Base-by-base conservation (phyloP, 2,888 invertebrate genomes). In the Altica lythri region DNA sequence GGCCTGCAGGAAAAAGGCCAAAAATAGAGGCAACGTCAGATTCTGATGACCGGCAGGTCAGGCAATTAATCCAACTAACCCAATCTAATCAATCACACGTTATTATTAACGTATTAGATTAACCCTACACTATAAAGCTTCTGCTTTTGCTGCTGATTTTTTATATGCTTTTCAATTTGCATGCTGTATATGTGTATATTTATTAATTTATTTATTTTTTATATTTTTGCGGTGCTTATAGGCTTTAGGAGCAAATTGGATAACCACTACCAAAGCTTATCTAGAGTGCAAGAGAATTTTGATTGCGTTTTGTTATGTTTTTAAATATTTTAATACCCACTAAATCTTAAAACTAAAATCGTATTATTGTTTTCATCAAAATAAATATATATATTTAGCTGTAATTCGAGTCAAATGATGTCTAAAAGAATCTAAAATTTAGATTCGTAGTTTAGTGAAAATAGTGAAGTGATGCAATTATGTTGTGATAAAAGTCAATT, bases 41-140 rank as follows among this genome's bases (percentile, higher is more conserved):
- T 52, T 66, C 63, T 12, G 72, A 72, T 61, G 75, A 75, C 56
- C 75, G 74, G 65, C 75, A 75, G 75, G 75, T 75, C 74, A 75
- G 75, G 72, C 72, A 72, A 65, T 59, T 62, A 52, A 62, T 66
- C 57, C 65, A 67, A 63, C 65, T 63, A 62, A 67, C 63, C 56
- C 61, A 59, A 37, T 53, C 60, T 43, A 44, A 62, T 29, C 64
- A 62, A 52, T 53, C 69, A 56, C 68, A 68, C 53, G 60, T 67
- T 60, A 62, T 66, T 61, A 68, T 72, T 64, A 70, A 72, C 59
- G 67, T 72, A 70, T 70, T 68, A 57, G 67, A 72, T 56, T 72
- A 68, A 70, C 59, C 35, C 49, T 44, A 52, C 53, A 35, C 13
- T 22, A 29, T 27, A 49, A 30, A 27, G 34, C 42, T 18, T 51